A percentile compares a stretch with the other conserved stretches of the same genome.
Evolutionary conservation across 2,797 vertebrate species (phyloP).

Genomic region (Falco naumanni): DNA sequence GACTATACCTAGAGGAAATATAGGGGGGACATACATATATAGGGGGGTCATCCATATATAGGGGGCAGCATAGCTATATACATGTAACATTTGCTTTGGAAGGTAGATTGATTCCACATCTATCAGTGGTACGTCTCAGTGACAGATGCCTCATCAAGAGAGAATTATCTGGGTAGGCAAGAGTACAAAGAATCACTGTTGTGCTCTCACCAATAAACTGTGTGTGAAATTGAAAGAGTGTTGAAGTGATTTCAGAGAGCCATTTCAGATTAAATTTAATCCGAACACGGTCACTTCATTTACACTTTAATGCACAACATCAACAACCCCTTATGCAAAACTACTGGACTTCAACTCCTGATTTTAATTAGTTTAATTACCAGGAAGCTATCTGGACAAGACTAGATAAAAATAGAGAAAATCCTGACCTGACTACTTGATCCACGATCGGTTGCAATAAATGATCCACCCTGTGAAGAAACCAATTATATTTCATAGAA

Average conservation of each 20-base stretch:
- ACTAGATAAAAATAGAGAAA: neutral
- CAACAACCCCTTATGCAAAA: neutral
- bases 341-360: neutral
- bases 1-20: neutral
- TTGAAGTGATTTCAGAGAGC: neutral
- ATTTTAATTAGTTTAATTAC: neutral
- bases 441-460: slow-evolving; percentile 14
- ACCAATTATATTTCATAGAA: neutral
- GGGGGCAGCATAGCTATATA: neutral
- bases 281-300: neutral
- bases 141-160: neutral
- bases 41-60: neutral
- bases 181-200: neutral
- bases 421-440: slow-evolving; percentile 54
- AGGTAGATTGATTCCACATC: neutral
- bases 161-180: neutral
- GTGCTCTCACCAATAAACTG: neutral
- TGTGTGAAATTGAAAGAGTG: neutral
- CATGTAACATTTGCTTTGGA: neutral
- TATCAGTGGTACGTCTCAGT: neutral
- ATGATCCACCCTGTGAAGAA: slow-evolving; percentile 63
- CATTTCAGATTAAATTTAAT: neutral
- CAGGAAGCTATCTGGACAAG: neutral
- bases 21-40: too few species aligned
- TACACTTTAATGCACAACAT: neutral